Base-by-base conservation (phyloP, 2,113 vertebrate species). In the Motacilla tschutschensis region DNA sequence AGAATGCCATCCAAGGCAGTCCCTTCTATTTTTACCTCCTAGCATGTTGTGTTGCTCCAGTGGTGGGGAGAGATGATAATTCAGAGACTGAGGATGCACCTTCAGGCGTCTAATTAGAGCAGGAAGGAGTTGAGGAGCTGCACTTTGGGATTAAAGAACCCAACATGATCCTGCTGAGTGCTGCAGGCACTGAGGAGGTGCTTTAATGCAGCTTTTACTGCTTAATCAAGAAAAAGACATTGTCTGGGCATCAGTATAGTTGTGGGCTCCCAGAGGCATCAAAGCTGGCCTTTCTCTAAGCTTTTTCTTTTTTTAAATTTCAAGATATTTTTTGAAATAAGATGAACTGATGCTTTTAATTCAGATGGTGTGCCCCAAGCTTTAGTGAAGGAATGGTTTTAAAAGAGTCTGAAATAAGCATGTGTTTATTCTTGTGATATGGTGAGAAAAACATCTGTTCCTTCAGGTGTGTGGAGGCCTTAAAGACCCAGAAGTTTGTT, bases 131-230 rank as follows among this genome's bases (percentile, higher is more conserved):
- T 2, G 9, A 65, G 43, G 67, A 64, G 47, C 65, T 73, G 46
- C 29, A 21, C n/a, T 5, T 67, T 41, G 66, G 60, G 73, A 73
- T 58, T 78, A 43, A 38, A 87, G 80, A 82, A 80, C 40, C 33
- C 51, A 82, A 17, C 65, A 29, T 2, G 19, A 21, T 43, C 58
- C 60, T 59, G 60, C 22, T 82, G 44, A 54, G 31, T 47, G 75
- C 85, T 75, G 25, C 33, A 82, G 48, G 67, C 73, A 29, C 22
- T 4, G 33, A 21, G 63, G 29, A 59, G 67, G 22, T 83, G 83
- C 63, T 35, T 35, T 91, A 82, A 80, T 79, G 55, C 63, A 84
- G 86, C 84, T 94, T 47, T 91, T 91, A 59, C 25, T 62, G 31
- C 51, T 83, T 91, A 28, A 71, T 72, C 59, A 53, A 18, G 59